These are phyloP conservation scores for Venturia canescens DNA, from an alignment of 1,140 invertebrate species.

Conservation along the genomic window DNA sequence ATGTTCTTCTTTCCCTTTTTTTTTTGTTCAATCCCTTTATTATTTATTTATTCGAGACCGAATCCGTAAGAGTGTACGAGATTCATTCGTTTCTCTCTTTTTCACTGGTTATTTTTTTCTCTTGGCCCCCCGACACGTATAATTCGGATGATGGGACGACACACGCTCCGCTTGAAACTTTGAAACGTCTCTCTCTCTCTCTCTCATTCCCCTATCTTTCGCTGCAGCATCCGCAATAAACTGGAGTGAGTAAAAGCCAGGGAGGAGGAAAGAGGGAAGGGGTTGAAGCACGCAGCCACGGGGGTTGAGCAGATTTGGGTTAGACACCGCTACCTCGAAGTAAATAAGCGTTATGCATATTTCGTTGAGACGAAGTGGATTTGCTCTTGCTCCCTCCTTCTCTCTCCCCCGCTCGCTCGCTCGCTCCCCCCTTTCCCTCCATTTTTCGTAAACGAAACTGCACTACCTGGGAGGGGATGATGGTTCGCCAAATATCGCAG, in stretches of 20 bases:
- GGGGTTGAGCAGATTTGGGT: constrained; percentile 13
- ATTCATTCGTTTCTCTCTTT: background rate
- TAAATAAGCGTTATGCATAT: constrained; percentile 53
- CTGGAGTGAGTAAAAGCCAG: background rate
- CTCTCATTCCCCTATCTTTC: background rate
- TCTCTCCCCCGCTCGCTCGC: background rate
- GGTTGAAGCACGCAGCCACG: background rate
- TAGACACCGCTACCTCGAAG: constrained; percentile 26
- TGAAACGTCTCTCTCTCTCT: constrained; percentile 53
- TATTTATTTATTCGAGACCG: background rate
- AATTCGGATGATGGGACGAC: constrained; percentile 67
- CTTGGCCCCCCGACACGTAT: constrained; percentile 59
- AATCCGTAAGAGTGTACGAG: background rate
- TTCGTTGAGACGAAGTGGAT: constrained; percentile 40
- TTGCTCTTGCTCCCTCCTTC: constrained; percentile 6
- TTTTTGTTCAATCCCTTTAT: too few relatives aligned
- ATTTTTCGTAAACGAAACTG: constrained; percentile 5
- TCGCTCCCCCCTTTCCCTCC: background rate
- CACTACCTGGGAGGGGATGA: constrained; percentile 24
- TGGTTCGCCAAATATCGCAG: constrained; percentile 49
- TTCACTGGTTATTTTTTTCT: constrained; percentile 26
- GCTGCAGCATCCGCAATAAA: background rate
- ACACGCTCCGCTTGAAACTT: constrained; percentile 68
- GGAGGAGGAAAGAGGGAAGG: background rate
- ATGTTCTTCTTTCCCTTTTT: too few relatives aligned